A percentile compares a stretch with the other conserved stretches of the same genome.
Conservation (phyloP, 2,888 invertebrate species). For the Apodemia mormo region DNA sequence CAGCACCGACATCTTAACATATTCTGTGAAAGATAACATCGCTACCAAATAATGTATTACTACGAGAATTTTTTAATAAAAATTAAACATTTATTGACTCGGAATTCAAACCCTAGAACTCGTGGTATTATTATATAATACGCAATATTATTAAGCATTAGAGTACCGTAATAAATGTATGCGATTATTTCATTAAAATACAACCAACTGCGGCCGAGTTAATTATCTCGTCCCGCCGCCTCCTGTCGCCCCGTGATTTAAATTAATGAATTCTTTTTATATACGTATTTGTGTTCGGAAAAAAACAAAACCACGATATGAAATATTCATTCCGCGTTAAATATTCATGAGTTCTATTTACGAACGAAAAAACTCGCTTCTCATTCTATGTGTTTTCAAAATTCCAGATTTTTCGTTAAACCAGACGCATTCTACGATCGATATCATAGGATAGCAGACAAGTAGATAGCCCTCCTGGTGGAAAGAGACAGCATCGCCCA, state of each 20-base stretch:
- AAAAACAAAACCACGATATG: not conserved
- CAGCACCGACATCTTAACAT: too few relatives aligned
- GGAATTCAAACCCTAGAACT: too few relatives aligned
- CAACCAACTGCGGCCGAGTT: not conserved
- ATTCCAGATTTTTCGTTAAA: not conserved
- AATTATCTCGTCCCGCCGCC: constrained; percentile 5
- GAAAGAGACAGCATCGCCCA: too few relatives aligned
- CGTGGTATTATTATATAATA: too few relatives aligned
- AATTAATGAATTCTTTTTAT: constrained; percentile 3
- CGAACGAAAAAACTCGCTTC: not conserved
- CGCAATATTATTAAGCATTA: not conserved
- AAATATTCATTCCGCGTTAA: not conserved
- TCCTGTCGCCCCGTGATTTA: not conserved
- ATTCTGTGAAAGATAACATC: too few relatives aligned
- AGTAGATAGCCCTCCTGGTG: too few relatives aligned
- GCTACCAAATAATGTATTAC: too few relatives aligned
- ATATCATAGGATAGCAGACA: too few relatives aligned
- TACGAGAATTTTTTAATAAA: too few relatives aligned
- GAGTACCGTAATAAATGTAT: not conserved
- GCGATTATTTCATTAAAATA: not conserved
- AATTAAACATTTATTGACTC: too few relatives aligned
- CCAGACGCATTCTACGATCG: too few relatives aligned
- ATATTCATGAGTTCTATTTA: not conserved
- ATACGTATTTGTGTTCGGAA: not conserved
- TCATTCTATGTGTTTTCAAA: not conserved